phyloP scores from a whole-genome alignment of 2,797 vertebrate species.

The Catharus ustulatus region DNA sequence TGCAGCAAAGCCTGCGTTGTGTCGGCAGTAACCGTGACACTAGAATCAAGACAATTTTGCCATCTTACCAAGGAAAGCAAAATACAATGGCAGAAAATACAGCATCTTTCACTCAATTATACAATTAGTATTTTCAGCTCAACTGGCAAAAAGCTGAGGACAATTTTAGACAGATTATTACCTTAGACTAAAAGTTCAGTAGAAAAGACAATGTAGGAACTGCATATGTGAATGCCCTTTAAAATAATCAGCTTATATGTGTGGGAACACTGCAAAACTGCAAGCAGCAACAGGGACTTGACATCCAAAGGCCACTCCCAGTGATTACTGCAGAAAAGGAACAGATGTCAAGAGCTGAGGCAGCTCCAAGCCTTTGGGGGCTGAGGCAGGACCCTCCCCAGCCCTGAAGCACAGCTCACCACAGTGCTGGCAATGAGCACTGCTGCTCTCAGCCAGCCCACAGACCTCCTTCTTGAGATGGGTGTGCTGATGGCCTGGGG shows the following conservation, averaged over 20 bases:
- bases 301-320: not conserved
- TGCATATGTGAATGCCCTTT: not conserved
- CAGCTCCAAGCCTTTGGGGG: not conserved
- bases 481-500: not conserved
- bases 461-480: not conserved
- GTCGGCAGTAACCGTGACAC: not conserved
- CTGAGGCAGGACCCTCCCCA: not conserved
- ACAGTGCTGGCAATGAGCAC: not conserved
- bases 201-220: not conserved
- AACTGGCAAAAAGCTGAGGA: not conserved
- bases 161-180: not conserved
- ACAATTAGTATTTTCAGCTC: not conserved
- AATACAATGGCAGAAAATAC: not conserved
- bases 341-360: not conserved
- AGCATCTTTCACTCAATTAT: not conserved
- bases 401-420: not conserved
- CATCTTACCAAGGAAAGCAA: not conserved
- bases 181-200: not conserved
- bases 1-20: not conserved
- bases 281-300: not conserved
- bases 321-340: not conserved
- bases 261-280: slow-evolving; percentile 2
- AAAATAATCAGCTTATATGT: not conserved
- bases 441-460: not conserved
- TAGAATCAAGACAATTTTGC: not conserved